phyloP scores from a whole-genome alignment of 1,140 invertebrate species.

The Lasaia peninsularis region DNA sequence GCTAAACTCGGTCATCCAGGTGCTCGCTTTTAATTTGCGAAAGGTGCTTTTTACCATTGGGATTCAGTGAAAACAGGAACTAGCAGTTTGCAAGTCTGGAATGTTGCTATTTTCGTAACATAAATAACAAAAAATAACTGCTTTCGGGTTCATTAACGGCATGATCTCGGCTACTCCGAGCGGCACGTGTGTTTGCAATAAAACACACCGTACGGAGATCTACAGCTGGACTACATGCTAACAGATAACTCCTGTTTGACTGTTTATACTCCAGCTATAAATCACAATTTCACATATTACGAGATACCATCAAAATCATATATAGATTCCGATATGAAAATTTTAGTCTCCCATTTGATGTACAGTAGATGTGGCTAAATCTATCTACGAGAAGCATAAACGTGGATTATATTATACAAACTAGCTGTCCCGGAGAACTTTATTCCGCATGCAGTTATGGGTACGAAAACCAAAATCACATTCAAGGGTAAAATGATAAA shows the following conservation, averaged over 20 bases:
- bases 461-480: no score
- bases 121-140: conserved; percentile 7
- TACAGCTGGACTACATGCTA: background rate
- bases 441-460: no score
- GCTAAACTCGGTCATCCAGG: no score
- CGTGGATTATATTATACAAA: no score
- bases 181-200: background rate
- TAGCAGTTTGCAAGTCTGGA: background rate
- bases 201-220: background rate
- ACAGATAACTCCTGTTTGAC: background rate
- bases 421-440: no score
- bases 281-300: conserved; percentile 2
- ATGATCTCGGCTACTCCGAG: background rate
- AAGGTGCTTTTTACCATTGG: no score
- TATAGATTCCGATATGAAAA: background rate
- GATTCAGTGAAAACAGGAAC: background rate
- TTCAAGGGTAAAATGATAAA: no score
- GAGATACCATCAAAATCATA: background rate
- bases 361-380: background rate
- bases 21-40: no score
- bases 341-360: background rate
- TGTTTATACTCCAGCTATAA: conserved; percentile 1
- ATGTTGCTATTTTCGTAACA: conserved; percentile 8
- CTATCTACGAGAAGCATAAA: no score
- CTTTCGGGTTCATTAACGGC: background rate